Evolutionary conservation across 2,113 vertebrate species (phyloP).

Genomic region (Isurus oxyrinchus): DNA sequence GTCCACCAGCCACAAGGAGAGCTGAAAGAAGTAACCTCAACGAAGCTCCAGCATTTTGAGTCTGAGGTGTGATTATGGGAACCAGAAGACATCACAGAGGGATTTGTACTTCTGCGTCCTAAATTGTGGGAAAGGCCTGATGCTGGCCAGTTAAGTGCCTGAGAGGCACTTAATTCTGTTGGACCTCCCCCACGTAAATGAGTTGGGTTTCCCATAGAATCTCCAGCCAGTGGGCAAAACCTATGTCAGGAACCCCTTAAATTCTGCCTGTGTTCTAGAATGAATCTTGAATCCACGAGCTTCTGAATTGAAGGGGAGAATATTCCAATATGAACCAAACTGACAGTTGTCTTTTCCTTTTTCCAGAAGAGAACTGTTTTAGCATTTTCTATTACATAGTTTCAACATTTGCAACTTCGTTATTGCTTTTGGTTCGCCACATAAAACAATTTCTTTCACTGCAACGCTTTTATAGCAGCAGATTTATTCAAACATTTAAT

Average conservation of each 20-base stretch:
- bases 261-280: neutral
- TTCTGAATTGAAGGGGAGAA: neutral
- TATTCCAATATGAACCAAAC: neutral
- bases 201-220: too few relatives aligned
- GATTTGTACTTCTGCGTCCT: neutral
- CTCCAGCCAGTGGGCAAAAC: neutral
- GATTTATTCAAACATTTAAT: neutral
- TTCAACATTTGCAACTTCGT: neutral
- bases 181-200: too few relatives aligned
- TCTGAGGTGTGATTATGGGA: neutral
- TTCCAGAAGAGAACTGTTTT: neutral
- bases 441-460: neutral
- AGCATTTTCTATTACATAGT: too few relatives aligned
- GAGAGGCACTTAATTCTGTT: too few relatives aligned
- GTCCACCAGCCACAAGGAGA: neutral
- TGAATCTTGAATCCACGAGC: neutral
- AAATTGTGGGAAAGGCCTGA: neutral
- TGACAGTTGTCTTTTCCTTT: neutral
- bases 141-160: neutral
- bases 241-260: neutral
- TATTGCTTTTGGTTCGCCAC: neutral
- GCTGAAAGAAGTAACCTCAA: neutral
- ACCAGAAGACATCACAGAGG: neutral
- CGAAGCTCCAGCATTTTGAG: neutral
- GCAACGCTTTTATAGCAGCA: neutral